These are phyloP conservation scores for Andrena bucephala DNA, from an alignment of 2,888 invertebrate genomes.

Conservation along the genomic window DNA sequence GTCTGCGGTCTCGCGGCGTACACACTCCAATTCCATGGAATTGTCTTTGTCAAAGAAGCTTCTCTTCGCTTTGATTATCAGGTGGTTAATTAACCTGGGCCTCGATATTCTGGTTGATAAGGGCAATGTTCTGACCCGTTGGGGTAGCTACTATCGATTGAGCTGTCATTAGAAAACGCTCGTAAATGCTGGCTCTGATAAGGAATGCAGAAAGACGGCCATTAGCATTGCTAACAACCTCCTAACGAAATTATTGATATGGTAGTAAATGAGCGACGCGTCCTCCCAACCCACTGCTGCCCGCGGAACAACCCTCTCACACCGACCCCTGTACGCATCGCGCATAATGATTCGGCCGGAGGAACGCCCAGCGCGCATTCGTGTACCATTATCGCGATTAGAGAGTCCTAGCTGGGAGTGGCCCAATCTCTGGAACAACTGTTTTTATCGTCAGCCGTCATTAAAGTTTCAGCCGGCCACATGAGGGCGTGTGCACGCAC, in stretches of 20 bases:
- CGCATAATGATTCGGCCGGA: conserved; percentile 58
- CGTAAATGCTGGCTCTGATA: not conserved
- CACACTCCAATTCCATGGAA: not conserved
- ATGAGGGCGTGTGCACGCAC: conserved; percentile 28
- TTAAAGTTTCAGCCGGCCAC: conserved; percentile 50
- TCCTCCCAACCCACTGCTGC: not conserved
- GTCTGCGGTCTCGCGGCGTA: not conserved
- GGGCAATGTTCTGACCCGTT: not conserved
- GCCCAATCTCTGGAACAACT: conserved; percentile 41
- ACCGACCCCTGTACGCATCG: conserved; percentile 34
- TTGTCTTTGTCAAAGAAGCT: not conserved
- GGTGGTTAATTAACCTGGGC: not conserved
- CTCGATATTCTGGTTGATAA: not conserved
- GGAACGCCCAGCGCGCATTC: conserved; percentile 50
- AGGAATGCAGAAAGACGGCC: not conserved
- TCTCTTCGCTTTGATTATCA: not conserved
- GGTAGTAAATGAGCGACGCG: conserved; percentile 20
- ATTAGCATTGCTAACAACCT: conserved; percentile 38
- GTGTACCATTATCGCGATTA: conserved; percentile 60
- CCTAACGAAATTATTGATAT: conserved; percentile 54
- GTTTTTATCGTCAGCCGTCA: conserved; percentile 59
- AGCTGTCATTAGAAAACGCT: too few relatives aligned
- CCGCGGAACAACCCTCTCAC: conserved; percentile 40
- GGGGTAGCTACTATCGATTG: not conserved
- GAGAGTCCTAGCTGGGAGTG: conserved; percentile 37